A percentile compares a stretch with the other conserved stretches of the same genome.
phyloP scores from a whole-genome alignment of 2,888 invertebrate genomes.

The Adelognathus sp. region DNA sequence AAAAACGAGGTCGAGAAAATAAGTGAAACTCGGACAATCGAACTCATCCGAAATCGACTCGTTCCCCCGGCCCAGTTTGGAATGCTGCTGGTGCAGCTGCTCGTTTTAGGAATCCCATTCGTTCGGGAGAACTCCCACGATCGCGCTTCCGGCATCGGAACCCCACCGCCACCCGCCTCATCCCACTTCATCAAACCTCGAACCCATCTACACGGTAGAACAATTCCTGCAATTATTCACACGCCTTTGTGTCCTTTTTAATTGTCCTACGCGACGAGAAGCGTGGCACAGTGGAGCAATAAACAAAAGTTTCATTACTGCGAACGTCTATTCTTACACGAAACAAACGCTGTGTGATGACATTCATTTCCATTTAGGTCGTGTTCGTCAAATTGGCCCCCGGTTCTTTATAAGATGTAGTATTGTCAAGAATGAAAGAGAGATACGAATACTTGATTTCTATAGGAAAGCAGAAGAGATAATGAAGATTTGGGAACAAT shows the following conservation, averaged over 20 bases:
- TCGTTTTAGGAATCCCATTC: slow-evolving; percentile 34
- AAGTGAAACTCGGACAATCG: slow-evolving; percentile 64
- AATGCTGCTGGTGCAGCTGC: slow-evolving; percentile 53
- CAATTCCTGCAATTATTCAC: slow-evolving; percentile 56
- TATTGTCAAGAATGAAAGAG: too few relatives aligned
- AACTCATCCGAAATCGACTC: slow-evolving; percentile 61
- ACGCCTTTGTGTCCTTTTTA: background rate
- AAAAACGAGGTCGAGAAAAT: slow-evolving; percentile 57
- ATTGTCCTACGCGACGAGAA: slow-evolving; percentile 6
- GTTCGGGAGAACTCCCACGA: slow-evolving; percentile 16
- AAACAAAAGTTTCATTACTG: background rate
- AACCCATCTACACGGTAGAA: slow-evolving; percentile 6
- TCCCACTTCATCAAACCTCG: too few relatives aligned
- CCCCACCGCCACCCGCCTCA: background rate
- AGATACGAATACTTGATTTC: too few relatives aligned
- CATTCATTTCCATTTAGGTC: too few relatives aligned
- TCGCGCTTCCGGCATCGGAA: slow-evolving; percentile 10
- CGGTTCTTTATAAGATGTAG: too few relatives aligned
- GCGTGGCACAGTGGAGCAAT: background rate
- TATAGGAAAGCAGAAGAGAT: too few relatives aligned
- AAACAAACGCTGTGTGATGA: too few relatives aligned
- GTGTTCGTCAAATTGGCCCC: too few relatives aligned
- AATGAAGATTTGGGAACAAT: too few relatives aligned
- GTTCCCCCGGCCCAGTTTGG: slow-evolving; percentile 44
- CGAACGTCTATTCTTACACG: too few relatives aligned